Base-by-base conservation (phyloP, 2,888 invertebrate species). In the Peribatodes rhomboidaria region DNA sequence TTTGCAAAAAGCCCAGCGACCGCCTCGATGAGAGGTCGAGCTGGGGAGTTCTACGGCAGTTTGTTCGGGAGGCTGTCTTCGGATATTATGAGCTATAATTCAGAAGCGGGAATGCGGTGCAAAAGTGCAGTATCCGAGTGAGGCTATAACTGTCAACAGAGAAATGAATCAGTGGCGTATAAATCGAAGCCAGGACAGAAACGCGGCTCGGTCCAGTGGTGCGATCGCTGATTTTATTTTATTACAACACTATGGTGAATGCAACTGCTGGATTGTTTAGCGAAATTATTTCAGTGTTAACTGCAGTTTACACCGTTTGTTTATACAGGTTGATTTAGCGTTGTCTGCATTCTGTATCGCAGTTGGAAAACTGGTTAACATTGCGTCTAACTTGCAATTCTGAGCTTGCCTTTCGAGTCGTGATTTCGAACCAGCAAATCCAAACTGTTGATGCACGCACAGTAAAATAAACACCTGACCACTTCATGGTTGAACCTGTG, bases 101-200 rank as follows among this genome's bases (percentile, higher is more conserved):
- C 85, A 88, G 80, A 57, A 84, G 83, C 82, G 79, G 81, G 87
- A 87, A 87, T 83, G 87, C 81, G 82, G 82, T 74, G 88, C 89
- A 90, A 88, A 88, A 89, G 90, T 88, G 89, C 89, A 90, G 90
- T 90, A 90, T 90, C 88, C 86, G 85, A 85, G 79, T 82, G 71
- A 79, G 79, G 88, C 90, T 87, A 89, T 89, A 89, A 89, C 88
- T 88, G 90, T 91, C 90, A 88, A 82, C 89, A 77, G 78, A 71
- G 77, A 82, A 86, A 92, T 91, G 91, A 92, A 92, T 93, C 92
- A 92, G 84, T 85, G 85, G 80, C 76, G 71, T 79, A 90, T 92
- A 92, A 91, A 91, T 92, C 86, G 82, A 79, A 66, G 73, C 74
- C 77, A 78, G 83, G 86, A 90, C 89, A 84, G 85, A 80, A 81